Evolutionary conservation across 2,113 vertebrate species (phyloP).

Genomic region (Lepus europaeus): DNA sequence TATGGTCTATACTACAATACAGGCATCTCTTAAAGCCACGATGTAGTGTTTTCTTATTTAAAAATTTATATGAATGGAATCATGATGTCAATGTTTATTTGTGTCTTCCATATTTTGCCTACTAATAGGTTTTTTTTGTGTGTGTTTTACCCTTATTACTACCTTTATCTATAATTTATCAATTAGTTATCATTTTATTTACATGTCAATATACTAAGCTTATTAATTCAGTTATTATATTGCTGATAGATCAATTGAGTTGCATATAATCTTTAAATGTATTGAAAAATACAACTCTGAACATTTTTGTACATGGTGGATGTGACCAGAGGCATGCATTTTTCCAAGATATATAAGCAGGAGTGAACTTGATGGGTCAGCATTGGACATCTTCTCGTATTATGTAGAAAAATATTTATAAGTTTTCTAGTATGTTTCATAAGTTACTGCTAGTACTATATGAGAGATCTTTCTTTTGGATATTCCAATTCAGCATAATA

Average conservation of each 20-base stretch:
- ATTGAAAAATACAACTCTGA: not conserved
- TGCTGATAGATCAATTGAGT: not conserved
- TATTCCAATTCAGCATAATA: not conserved
- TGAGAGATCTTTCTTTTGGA: not conserved
- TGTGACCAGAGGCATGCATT: not conserved
- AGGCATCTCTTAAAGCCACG: not conserved
- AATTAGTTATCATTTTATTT: not conserved
- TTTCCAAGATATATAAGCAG: not conserved
- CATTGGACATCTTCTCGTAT: not conserved
- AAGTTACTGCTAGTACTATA: not conserved
- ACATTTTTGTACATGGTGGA: not conserved
- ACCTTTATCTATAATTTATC: not conserved
- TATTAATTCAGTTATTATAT: not conserved
- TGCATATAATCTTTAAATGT: not conserved
- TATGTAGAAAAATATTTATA: not conserved
- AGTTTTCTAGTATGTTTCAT: not conserved
- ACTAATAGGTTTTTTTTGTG: not conserved
- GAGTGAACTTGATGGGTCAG: not conserved
- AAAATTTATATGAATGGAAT: not conserved
- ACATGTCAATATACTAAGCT: not conserved
- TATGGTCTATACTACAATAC: not conserved
- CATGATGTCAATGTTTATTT: not conserved
- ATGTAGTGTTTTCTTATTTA: not conserved
- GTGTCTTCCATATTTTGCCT: not conserved
- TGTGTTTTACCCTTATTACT: not conserved